Base-by-base conservation (phyloP, 2,797 vertebrate genomes). In the Sebastes trivittatus region DNA sequence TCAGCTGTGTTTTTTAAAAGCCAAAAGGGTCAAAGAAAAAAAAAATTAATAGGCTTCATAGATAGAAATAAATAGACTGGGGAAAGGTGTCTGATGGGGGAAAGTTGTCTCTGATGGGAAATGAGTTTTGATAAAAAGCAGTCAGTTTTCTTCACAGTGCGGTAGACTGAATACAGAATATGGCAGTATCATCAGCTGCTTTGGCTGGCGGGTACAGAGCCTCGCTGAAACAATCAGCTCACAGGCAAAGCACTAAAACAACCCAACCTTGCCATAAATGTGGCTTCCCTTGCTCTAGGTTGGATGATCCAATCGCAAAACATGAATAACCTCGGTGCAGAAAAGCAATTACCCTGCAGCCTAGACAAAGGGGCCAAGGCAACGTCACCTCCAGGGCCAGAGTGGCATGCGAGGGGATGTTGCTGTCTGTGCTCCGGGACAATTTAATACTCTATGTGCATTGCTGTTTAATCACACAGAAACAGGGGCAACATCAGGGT, bases 291-390 rank as follows among this genome's bases (percentile, higher is more conserved):
- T 74, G 86, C 77, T 90, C 59, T 62, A 56, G 89, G 91, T 87
- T 63, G 56, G 82, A 85, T 65, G 79, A 91, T 92, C 88, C 87
- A 92, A 86, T 92, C 85, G 55, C 84, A 85, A 63, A 87, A 88
- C 90, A 91, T 85, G 87, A 87, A 91, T 89, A 92, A 89, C 85
- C 87, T 78, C 76, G 29, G 75, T 25, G 72, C 83, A 78, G 86
- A 82, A 92, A 93, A 94, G 88, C 90, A 90, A 93, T 94, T 93
- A 93, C 88, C 86, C 88, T 70, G 80, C 78, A 86, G 84, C 75
- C 59, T 34, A 77, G 85, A 88, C 88, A 86, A 83, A 85, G 69
- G 77, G 84, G 77, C 82, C 72, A 42, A 65, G 82, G 69, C 77
- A 77, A 72, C 13, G 32, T 81, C 81, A 81, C 83, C 78, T 82